A percentile compares a stretch with the other conserved stretches of the same genome.
phyloP scores from a whole-genome alignment of 2,113 vertebrate species.

The Myotis lucifugus region DNA sequence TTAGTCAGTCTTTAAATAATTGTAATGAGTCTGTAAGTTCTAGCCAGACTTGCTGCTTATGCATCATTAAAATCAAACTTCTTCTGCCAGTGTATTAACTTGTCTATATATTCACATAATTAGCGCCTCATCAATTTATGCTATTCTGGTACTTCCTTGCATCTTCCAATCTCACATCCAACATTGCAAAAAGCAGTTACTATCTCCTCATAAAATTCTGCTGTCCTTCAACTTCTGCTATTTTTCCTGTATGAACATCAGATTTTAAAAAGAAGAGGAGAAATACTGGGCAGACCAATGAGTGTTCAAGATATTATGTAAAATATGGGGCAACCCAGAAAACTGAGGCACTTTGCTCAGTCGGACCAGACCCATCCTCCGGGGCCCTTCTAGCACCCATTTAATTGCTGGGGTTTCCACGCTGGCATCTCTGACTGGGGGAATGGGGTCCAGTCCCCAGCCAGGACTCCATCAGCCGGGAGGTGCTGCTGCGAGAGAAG shows the following conservation, averaged over 20 bases:
- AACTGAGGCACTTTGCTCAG: neutral
- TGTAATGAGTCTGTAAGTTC: conserved; percentile 52
- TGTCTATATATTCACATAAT: conserved; percentile 51
- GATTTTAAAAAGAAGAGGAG: neutral
- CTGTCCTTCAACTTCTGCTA: neutral
- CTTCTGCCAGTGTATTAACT: conserved; percentile 44
- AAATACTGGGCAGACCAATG: neutral
- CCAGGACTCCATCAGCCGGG: too few relatives aligned
- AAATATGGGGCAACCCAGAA: conserved; percentile 9
- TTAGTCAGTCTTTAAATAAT: conserved; percentile 54
- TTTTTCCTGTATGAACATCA: conserved; percentile 21
- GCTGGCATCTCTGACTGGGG: neutral
- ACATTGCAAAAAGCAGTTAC: conserved; percentile 26
- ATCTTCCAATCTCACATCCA: conserved; percentile 36
- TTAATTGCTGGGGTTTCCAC: neutral
- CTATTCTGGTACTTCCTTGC: conserved; percentile 44
- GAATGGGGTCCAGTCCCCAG: neutral
- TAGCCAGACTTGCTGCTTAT: conserved; percentile 34
- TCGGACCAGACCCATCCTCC: neutral
- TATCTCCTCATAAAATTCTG: conserved; percentile 13
- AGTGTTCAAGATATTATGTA: neutral
- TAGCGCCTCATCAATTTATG: conserved; percentile 39
- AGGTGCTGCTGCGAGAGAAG: neutral
- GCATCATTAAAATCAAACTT: conserved; percentile 74
- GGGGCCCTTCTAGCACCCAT: neutral